Conservation (phyloP, 2,888 invertebrate species). For the Clepsis dumicolana region DNA sequence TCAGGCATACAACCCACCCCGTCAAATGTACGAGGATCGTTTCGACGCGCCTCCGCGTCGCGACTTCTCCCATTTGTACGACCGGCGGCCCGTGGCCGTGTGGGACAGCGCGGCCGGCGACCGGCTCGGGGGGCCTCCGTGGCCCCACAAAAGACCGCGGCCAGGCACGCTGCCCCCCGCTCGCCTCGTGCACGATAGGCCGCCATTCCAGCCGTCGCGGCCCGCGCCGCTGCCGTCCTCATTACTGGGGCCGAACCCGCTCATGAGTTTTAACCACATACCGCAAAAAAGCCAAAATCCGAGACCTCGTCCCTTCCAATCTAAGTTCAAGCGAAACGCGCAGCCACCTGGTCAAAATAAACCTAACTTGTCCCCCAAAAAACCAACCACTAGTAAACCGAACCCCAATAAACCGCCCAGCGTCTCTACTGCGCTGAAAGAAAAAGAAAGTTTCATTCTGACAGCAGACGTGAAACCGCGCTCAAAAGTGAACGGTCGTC, state of each 20-base stretch:
- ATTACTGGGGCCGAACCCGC: constrained; percentile 31
- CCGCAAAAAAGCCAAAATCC: neutral
- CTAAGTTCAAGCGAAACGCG: constrained; percentile 37
- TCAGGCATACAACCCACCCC: constrained; percentile 62
- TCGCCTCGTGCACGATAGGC: neutral
- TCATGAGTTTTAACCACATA: constrained; percentile 35
- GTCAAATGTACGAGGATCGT: constrained; percentile 53
- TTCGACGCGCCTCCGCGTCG: constrained; percentile 45
- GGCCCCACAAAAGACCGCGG: constrained; percentile 32
- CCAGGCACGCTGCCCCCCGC: constrained; percentile 6
- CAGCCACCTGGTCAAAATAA: neutral
- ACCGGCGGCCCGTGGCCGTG: constrained; percentile 54
- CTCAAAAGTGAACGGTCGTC: constrained; percentile 64
- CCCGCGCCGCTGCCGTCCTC: constrained; percentile 7
- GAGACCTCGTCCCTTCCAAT: constrained; percentile 51
- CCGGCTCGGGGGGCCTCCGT: constrained; percentile 51
- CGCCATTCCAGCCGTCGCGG: constrained; percentile 15
- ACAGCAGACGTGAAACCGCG: constrained; percentile 57
- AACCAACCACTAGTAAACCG: neutral
- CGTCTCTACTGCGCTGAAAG: neutral
- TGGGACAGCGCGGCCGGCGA: constrained; percentile 56
- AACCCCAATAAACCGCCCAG: neutral
- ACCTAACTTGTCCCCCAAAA: constrained; percentile 15
- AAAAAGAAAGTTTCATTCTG: constrained; percentile 50
- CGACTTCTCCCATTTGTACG: constrained; percentile 57